A percentile compares a stretch with the other conserved stretches of the same genome.
Conservation (phyloP, 2,797 vertebrate genomes). For the Parotocinclus haroldoi region DNA sequence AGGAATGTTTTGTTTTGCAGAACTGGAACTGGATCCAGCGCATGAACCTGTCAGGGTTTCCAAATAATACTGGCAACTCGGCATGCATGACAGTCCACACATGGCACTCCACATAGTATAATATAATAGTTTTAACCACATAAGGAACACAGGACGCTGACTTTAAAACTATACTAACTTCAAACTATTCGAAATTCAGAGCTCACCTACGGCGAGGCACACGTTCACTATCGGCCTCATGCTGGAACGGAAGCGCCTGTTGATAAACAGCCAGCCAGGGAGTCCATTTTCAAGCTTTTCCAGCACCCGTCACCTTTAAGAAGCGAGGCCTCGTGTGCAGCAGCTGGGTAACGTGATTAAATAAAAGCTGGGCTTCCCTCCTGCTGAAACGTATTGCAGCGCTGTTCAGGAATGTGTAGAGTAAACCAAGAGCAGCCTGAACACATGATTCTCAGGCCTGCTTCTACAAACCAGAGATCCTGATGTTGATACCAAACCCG, state of each 20-base stretch:
- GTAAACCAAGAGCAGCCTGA: conserved; percentile 37
- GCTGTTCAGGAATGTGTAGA: conserved; percentile 37
- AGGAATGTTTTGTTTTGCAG: no score
- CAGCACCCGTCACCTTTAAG: background rate
- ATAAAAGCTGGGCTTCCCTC: background rate
- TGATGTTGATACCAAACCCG: background rate
- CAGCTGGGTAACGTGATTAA: background rate
- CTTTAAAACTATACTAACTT: no score
- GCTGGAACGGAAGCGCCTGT: background rate
- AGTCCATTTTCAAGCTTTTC: background rate
- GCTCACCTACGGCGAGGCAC: no score
- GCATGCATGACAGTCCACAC: no score
- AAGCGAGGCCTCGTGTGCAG: background rate
- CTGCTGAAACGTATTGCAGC: background rate
- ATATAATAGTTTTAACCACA: no score
- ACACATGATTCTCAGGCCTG: background rate
- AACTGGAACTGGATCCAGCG: no score
- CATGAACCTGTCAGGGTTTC: no score
- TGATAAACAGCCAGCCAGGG: conserved; percentile 21
- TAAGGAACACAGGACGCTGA: no score
- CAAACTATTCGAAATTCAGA: no score
- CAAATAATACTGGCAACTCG: no score
- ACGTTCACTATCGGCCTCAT: no score
- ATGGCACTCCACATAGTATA: no score
- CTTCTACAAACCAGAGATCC: conserved; percentile 5